These are phyloP conservation scores for Drosophila virilis DNA, from an alignment of 1,140 invertebrate genomes.

Conservation along the genomic window DNA sequence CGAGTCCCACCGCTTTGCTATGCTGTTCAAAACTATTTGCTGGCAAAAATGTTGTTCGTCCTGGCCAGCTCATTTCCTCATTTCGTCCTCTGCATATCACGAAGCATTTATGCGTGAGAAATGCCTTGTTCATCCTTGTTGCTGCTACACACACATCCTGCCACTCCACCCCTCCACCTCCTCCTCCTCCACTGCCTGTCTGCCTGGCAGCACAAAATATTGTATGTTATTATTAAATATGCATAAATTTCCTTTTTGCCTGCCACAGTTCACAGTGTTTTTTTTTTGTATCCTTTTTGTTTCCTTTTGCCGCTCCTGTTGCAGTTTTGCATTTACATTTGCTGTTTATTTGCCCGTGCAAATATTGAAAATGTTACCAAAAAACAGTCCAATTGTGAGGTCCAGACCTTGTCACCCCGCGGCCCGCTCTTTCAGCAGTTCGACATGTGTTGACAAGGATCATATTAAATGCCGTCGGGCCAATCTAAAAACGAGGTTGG, in stretches of 20 bases:
- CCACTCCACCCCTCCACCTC: background rate
- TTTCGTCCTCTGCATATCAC: conserved; percentile 56
- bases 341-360: conserved; percentile 77
- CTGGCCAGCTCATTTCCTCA: conserved; percentile 1
- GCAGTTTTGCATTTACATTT: conserved; percentile 75
- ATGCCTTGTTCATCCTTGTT: conserved; percentile 70
- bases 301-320: conserved; percentile 13
- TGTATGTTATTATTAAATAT: conserved; percentile 79
- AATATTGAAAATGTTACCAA: conserved; percentile 76
- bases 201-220: conserved; percentile 43
- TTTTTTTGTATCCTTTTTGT: background rate
- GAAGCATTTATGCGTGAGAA: conserved; percentile 78
- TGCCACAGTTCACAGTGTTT: conserved; percentile 26
- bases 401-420: background rate
- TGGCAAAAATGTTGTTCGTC: conserved; percentile 52
- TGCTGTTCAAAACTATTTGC: conserved; percentile 60
- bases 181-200: conserved; percentile 1
- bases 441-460: conserved; percentile 13
- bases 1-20: background rate
- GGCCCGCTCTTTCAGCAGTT: background rate
- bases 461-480: conserved; percentile 19
- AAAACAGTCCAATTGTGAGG: background rate
- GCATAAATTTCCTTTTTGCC: conserved; percentile 77
- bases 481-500: background rate
- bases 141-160: conserved; percentile 23